These are phyloP conservation scores for Dryobotodes eremita DNA, from an alignment of 2,888 invertebrate species.

Conservation along the genomic window DNA sequence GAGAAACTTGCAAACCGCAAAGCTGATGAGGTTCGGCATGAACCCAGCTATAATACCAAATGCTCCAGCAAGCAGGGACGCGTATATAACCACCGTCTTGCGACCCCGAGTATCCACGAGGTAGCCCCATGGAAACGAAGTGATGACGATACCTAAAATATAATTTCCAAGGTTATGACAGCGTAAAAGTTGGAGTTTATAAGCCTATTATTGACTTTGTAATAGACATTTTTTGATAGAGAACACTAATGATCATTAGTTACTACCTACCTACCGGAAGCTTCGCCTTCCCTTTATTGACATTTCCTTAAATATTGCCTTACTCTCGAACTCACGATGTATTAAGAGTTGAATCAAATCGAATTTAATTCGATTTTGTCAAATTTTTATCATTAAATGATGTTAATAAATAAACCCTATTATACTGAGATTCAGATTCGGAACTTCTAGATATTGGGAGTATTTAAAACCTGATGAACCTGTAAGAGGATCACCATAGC, in stretches of 20 bases:
- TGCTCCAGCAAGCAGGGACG: conserved; percentile 79
- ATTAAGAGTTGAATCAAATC: neutral
- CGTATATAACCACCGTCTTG: conserved; percentile 87
- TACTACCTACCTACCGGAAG: neutral
- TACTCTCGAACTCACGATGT: neutral
- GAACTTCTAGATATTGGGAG: neutral
- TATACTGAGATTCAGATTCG: neutral
- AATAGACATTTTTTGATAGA: neutral
- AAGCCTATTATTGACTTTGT: neutral
- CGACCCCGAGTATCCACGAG: conserved; percentile 94
- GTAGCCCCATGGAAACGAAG: conserved; percentile 95
- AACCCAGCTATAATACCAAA: conserved; percentile 91
- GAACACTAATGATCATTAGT: neutral
- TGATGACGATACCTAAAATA: conserved; percentile 91
- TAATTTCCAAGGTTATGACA: neutral
- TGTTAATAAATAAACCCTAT: neutral
- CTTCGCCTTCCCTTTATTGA: no score
- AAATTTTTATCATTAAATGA: neutral
- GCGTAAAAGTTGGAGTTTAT: no score
- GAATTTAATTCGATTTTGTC: neutral
- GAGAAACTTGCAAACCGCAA: conserved; percentile 92
- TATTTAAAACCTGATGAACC: no score
- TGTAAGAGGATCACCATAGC: neutral
- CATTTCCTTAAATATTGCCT: neutral
- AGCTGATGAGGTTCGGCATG: conserved; percentile 91